Evolutionary conservation across 2,888 invertebrate species (phyloP).

Genomic region (Lycocerus yunnanus): DNA sequence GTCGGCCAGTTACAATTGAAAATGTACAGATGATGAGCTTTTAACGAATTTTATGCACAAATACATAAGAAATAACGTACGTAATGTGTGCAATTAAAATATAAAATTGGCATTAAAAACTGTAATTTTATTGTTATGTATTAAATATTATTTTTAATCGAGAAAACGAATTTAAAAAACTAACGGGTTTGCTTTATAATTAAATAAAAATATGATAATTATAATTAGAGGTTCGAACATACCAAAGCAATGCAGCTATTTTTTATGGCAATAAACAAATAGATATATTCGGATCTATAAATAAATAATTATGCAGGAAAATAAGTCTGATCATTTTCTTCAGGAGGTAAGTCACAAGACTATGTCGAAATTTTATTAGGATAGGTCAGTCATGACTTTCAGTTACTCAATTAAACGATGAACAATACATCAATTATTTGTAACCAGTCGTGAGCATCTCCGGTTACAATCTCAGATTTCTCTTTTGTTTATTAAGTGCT

Average conservation of each 20-base stretch:
- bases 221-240: neutral
- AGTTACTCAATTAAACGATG: conserved; percentile 31
- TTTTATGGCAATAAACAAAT: too few relatives aligned
- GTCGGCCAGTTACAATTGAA: conserved; percentile 5
- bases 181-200: neutral
- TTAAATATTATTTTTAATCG: neutral
- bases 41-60: neutral
- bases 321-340: too few relatives aligned
- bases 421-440: conserved; percentile 37
- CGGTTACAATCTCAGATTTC: conserved; percentile 23
- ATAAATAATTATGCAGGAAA: too few relatives aligned
- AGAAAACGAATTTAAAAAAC: neutral
- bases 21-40: conserved; percentile 1
- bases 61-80: neutral
- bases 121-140: neutral
- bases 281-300: too few relatives aligned
- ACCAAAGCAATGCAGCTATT: neutral
- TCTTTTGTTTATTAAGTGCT: conserved; percentile 10
- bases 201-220: neutral
- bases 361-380: conserved; percentile 14
- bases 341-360: neutral
- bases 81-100: neutral
- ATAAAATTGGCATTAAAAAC: neutral
- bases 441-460: conserved; percentile 34
- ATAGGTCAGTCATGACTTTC: conserved; percentile 34